Base-by-base conservation (phyloP, 37 sponge, comb jelly and placozoan species). In the Hexactinellida sp. region DNA sequence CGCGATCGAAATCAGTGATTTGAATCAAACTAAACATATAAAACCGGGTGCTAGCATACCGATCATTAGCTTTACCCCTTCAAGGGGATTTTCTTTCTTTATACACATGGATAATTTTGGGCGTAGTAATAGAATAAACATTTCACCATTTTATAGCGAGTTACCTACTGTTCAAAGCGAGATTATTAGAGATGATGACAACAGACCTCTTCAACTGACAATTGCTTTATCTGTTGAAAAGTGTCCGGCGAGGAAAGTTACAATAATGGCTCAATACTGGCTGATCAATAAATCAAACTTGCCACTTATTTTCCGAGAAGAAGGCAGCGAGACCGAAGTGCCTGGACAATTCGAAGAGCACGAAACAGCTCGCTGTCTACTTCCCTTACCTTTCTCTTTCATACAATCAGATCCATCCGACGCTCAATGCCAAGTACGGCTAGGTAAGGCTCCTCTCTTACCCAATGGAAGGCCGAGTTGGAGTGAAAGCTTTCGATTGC, bases 361-460 rank as follows among this genome's bases (percentile, higher is more conserved):
- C 84, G 96, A 96, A 84, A 87, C 38, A 37, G 96, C 94, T 38
- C 85, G 91, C 52, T 91, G 84, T 35, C 54, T 85, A 55, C 54
- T 86, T 9, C 94, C 96, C 30, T 91, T 96, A 39, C 91, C 94
- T 36, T 96, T 96, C 83, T 90, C 96, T 24, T 96, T 63, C 13
- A 10, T n/a, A 3, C 25, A 28, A 23, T 63, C 76, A 63, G 76
- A 63, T n/a, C 5, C 76, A n/a, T 32, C 76, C 34, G 76, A 32
- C 5, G 28, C 76, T 28, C 76, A 63, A 10, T 63, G 76, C 34
- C 76, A 63, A n/a, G 34, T 63, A 23, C 76, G 76, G 13, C 13
- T 63, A 63, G 76, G 76, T 32, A 10, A n/a, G 5, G 5, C 28
- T 63, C 76, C 21, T 10, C 76, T 63, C 3, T 32, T 63, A 63